Conservation (phyloP, 2,888 invertebrate species). For the Eupithecia tripunctaria region DNA sequence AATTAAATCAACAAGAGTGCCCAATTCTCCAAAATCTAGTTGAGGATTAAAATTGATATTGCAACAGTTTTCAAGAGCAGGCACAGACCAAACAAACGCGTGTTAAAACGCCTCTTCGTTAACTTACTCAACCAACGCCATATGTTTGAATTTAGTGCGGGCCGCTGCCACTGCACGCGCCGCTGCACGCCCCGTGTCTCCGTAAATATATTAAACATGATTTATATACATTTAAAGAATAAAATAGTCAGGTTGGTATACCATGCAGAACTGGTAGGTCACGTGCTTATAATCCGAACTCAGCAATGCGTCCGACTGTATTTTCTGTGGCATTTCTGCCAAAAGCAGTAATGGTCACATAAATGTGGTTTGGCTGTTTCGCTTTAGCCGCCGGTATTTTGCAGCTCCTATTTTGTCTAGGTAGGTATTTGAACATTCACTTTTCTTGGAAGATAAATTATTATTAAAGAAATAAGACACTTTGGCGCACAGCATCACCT, state of each 20-base stretch:
- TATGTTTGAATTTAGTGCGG: too few relatives aligned
- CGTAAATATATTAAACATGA: too few relatives aligned
- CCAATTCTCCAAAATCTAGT: neutral
- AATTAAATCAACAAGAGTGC: neutral
- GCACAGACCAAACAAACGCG: too few relatives aligned
- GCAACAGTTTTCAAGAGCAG: neutral
- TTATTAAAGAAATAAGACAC: neutral
- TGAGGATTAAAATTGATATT: neutral
- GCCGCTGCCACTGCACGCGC: too few relatives aligned
- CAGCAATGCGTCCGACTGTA: conserved; percentile 23
- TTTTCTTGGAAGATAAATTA: neutral
- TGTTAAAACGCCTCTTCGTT: too few relatives aligned
- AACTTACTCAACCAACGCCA: too few relatives aligned
- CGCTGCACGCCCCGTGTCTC: too few relatives aligned
- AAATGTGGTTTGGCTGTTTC: conserved; percentile 32
- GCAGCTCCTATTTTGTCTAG: conserved; percentile 13
- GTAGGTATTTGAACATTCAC: neutral
- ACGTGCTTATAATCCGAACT: conserved; percentile 23
- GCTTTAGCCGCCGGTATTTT: conserved; percentile 21
- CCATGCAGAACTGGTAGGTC: conserved; percentile 26
- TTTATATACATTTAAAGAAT: too few relatives aligned
- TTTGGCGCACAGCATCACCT: neutral
- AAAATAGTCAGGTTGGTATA: too few relatives aligned
- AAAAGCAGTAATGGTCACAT: conserved; percentile 33
- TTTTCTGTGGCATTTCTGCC: conserved; percentile 35